Evolutionary conservation across 1,140 invertebrate genomes (phyloP).

Genomic region (Calycopis cecrops): DNA sequence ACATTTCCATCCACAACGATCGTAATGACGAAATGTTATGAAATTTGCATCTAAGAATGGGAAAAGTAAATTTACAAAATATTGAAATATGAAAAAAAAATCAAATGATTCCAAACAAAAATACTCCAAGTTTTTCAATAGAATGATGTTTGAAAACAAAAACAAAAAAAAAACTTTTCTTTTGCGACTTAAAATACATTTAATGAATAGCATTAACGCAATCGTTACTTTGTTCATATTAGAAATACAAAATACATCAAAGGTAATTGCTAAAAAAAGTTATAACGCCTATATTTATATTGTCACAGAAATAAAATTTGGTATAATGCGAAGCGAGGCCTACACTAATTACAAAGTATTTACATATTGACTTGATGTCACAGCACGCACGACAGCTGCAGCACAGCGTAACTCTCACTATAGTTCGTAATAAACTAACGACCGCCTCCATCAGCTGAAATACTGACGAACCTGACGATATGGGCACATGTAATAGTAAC

Average conservation of each 20-base stretch:
- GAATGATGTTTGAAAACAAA: too few relatives aligned
- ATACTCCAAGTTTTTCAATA: too few relatives aligned
- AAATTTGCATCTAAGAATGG: neutral
- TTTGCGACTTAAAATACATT: too few relatives aligned
- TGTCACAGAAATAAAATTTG: conserved; percentile 52
- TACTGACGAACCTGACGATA: neutral
- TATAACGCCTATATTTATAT: conserved; percentile 34
- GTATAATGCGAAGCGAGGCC: conserved; percentile 47
- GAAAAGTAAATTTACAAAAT: neutral
- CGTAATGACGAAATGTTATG: too few relatives aligned
- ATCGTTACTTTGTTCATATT: too few relatives aligned
- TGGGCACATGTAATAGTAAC: neutral
- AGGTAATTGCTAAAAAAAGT: neutral
- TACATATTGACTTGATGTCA: conserved; percentile 67
- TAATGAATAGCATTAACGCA: too few relatives aligned
- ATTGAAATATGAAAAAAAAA: too few relatives aligned
- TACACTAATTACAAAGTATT: conserved; percentile 43
- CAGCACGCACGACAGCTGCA: conserved; percentile 55
- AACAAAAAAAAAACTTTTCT: too few relatives aligned
- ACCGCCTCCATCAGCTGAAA: neutral
- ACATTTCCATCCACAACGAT: too few relatives aligned
- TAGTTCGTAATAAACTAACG: neutral
- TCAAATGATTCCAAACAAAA: too few relatives aligned
- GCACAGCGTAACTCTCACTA: conserved; percentile 38
- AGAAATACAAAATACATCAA: neutral